phyloP scores from a whole-genome alignment of 2,888 invertebrate genomes.

The Leptopilina myrica region DNA sequence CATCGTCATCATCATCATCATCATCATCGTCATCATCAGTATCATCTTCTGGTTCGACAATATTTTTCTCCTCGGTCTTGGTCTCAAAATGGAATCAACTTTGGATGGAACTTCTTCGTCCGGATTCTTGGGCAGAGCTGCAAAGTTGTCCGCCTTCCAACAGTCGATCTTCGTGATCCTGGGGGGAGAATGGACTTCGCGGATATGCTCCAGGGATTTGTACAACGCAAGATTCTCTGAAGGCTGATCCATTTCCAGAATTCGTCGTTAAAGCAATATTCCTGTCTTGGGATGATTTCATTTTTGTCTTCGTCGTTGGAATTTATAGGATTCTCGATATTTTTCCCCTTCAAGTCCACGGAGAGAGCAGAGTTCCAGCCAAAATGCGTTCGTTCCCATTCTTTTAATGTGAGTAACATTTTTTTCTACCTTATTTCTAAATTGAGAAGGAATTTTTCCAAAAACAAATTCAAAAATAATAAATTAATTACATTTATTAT shows the following conservation, averaged over 20 bases:
- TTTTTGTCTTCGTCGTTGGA: background rate
- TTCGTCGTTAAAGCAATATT: background rate
- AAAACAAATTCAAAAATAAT: background rate
- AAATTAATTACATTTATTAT: too few species aligned
- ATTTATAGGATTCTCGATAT: background rate
- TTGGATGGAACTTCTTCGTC: conserved; percentile 43
- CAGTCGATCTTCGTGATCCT: conserved; percentile 53
- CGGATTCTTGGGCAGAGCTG: conserved; percentile 43
- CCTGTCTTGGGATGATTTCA: background rate
- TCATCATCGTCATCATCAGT: too few species aligned
- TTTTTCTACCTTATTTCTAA: background rate
- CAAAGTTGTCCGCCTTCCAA: conserved; percentile 43
- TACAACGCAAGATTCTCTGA: conserved; percentile 46
- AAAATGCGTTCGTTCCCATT: conserved; percentile 49
- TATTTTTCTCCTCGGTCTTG: conserved; percentile 2
- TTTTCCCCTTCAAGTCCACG: background rate
- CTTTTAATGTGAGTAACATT: conserved; percentile 1
- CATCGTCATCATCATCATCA: too few species aligned
- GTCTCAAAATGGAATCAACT: conserved; percentile 35
- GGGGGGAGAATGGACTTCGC: conserved; percentile 47
- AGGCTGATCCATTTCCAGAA: conserved; percentile 42
- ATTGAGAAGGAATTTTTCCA: background rate
- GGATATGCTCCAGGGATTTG: conserved; percentile 47
- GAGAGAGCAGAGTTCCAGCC: conserved; percentile 66
- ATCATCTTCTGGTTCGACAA: too few species aligned